Conservation (phyloP, 1,140 invertebrate species). For the Hydropsyche tenuis region DNA sequence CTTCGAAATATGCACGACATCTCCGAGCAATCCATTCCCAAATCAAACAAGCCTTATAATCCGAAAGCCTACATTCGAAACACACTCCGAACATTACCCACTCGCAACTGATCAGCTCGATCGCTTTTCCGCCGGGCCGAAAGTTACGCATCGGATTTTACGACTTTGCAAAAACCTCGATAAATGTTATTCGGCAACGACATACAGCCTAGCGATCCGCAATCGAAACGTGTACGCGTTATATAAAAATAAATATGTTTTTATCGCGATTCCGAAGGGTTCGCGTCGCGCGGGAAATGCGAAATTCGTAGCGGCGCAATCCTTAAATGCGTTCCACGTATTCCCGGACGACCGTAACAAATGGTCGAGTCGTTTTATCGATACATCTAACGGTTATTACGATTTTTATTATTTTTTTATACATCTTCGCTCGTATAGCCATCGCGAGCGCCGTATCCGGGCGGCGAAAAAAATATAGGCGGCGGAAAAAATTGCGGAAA, state of each 20-base stretch:
- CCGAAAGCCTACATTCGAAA: too few relatives aligned
- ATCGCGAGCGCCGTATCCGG: background rate
- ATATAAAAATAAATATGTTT: background rate
- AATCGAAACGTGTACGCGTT: too few relatives aligned
- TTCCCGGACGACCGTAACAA: constrained; percentile 27
- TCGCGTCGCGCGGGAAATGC: constrained; percentile 8
- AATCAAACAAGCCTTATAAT: too few relatives aligned
- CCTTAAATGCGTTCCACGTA: constrained; percentile 31
- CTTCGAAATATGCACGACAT: too few relatives aligned
- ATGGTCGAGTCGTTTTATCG: constrained; percentile 35
- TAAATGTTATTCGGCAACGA: too few relatives aligned
- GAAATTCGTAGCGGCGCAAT: constrained; percentile 17
- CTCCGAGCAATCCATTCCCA: too few relatives aligned
- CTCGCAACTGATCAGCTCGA: too few relatives aligned
- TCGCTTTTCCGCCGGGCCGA: too few relatives aligned
- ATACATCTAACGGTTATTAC: constrained; percentile 41
- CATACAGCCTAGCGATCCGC: too few relatives aligned
- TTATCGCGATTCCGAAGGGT: background rate
- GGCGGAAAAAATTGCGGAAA: constrained; percentile 9
- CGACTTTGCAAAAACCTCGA: too few relatives aligned
- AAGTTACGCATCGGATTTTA: too few relatives aligned
- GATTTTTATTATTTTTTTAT: constrained; percentile 35
- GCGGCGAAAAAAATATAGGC: constrained; percentile 12
- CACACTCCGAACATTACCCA: too few relatives aligned
- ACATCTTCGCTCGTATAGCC: constrained; percentile 15